Conservation (phyloP, 2,888 invertebrate species). For the Argynnis bischoffii region DNA sequence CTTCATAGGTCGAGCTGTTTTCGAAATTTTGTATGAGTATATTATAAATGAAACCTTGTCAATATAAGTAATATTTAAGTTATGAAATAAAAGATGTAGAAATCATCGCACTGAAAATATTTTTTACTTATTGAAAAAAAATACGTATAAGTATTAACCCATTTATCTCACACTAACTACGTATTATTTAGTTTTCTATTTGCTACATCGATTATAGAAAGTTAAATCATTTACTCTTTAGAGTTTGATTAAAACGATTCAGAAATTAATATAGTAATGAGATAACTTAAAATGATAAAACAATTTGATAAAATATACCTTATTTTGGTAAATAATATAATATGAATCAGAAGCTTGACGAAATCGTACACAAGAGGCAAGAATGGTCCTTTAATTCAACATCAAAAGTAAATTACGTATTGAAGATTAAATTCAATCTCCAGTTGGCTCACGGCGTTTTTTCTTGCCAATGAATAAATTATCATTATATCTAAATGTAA, state of each 20-base stretch:
- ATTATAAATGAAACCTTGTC: no score
- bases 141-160: no score
- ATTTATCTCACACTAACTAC: no score
- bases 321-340: neutral
- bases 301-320: neutral
- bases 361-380: conserved; percentile 21
- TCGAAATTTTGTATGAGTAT: no score
- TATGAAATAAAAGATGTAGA: no score
- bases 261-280: neutral
- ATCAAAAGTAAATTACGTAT: conserved; percentile 68
- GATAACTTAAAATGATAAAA: neutral
- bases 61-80: no score
- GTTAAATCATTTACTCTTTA: neutral
- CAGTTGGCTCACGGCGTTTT: conserved; percentile 64
- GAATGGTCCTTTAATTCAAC: conserved; percentile 56
- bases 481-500: conserved; percentile 75
- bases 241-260: neutral
- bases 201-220: no score
- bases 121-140: no score
- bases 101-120: no score
- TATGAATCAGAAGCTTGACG: conserved; percentile 7
- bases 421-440: conserved; percentile 70
- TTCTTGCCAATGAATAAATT: conserved; percentile 78
- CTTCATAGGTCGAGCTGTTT: no score
- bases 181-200: no score